These are phyloP conservation scores for Epinephelus moara DNA, from an alignment of 2,113 vertebrate species.

Conservation along the genomic window DNA sequence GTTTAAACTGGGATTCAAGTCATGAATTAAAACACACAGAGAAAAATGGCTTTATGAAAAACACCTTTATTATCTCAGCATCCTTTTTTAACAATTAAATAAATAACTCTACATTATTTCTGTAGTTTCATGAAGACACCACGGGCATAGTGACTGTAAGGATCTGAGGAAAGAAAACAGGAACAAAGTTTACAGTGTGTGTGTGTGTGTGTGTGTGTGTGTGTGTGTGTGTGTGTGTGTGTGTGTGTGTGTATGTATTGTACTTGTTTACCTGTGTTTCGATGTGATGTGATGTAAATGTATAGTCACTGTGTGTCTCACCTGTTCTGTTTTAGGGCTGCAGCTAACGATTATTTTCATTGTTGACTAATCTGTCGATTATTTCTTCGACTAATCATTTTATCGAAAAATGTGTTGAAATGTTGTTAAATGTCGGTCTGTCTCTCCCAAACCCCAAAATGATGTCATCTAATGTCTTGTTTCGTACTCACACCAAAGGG, in stretches of 20 bases:
- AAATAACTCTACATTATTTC: not conserved
- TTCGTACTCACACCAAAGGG: no score
- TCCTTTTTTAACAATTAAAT: constrained; percentile 33
- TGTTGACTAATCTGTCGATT: no score
- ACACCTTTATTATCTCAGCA: constrained; percentile 36
- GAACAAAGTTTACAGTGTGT: not conserved
- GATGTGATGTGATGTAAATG: not conserved
- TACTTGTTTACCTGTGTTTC: not conserved
- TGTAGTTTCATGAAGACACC: constrained; percentile 63
- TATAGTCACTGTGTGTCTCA: not conserved
- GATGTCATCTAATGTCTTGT: no score
- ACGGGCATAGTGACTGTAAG: constrained; percentile 84
- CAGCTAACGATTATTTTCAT: no score
- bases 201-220: not conserved
- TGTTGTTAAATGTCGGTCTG: no score
- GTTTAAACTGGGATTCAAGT: not conserved
- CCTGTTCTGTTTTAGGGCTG: no score
- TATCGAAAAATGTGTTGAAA: no score
- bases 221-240: no score
- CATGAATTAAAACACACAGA: not conserved
- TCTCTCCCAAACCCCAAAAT: no score
- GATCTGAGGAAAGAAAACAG: constrained; percentile 63
- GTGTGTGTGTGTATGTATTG: not conserved
- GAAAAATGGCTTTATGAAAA: not conserved
- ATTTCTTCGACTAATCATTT: no score